Percentiles rank a stretch among this genome's conserved stretches.
phyloP scores from a whole-genome alignment of 2,888 invertebrate genomes.

The Anagyrus pseudococci region DNA sequence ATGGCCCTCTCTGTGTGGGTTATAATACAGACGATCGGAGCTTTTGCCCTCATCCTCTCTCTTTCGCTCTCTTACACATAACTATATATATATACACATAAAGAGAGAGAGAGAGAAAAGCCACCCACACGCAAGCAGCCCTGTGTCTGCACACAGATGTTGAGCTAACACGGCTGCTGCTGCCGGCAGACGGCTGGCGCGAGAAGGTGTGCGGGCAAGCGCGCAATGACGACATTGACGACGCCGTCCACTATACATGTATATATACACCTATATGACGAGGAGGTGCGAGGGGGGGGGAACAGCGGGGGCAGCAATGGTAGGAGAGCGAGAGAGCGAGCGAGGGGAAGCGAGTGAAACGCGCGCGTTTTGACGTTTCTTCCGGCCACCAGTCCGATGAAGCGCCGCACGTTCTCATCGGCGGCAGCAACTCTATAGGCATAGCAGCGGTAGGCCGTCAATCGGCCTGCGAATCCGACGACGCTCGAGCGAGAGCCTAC shows the following conservation, averaged over 20 bases:
- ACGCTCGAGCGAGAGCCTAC: constrained; percentile 37
- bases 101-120: too few relatives aligned
- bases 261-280: too few relatives aligned
- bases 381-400: constrained; percentile 41
- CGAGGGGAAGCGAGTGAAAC: constrained; percentile 33
- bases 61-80: constrained; percentile 13
- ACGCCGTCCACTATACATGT: too few relatives aligned
- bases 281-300: constrained; percentile 1
- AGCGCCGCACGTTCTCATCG: constrained; percentile 41
- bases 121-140: neutral
- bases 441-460: constrained; percentile 40
- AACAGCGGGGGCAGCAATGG: neutral
- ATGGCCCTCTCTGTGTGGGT: neutral
- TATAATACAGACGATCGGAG: too few relatives aligned
- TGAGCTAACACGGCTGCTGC: neutral
- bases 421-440: constrained; percentile 20
- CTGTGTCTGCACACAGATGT: neutral
- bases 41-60: constrained; percentile 15
- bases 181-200: neutral
- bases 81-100: too few relatives aligned
- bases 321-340: neutral
- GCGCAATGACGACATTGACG: too few relatives aligned
- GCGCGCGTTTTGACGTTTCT: constrained; percentile 45
- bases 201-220: neutral
- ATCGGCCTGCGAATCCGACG: constrained; percentile 39